Base-by-base conservation (phyloP, 2,797 vertebrate genomes). In the Anolis apletophallus region DNA sequence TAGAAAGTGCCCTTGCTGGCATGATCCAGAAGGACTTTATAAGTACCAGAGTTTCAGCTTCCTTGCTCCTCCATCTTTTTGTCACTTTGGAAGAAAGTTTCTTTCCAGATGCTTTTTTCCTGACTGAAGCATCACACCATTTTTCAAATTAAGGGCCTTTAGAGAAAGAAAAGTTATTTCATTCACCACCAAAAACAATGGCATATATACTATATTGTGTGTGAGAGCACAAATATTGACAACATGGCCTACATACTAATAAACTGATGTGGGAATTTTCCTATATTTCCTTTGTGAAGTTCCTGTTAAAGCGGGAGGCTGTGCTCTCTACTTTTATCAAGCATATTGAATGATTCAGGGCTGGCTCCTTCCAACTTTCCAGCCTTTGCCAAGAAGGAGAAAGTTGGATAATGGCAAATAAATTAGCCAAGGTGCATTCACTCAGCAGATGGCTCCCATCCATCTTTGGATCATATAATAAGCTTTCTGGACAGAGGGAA, bases 21-120 rank as follows among this genome's bases (percentile, higher is more conserved):
- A 26, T 50, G 61, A 29, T 50, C 64, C 46, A 81, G 64, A 50
- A 81, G 64, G 10, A 46, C 17, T 68, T 52, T 69, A 19, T 12
- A 81, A 54, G 46, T 67, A 2, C n/a, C 46, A 46, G 80, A 32
- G 29, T 17, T 17, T 50, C 26, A 23, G 3, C 26, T 26, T 6
- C 29, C n/a, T 67, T 16, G 10, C 0, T 67, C 5, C 36, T 46
- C 19, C 79, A 50, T 40, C 46, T 26, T 50, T n/a, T 50, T 59
- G n/a, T 23, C 50, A 52, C 9, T 8, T 34, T 52, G n/a, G 64
- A 40, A 88, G 84, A 93, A 91, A 75, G 87, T 19, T 92, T 89
- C 91, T 91, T 93, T 94, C 59, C 32, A 36, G 73, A 77, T 77
- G 32, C 64, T 3, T 64, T 10, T 64, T 64, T 64, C 59, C 59